Conservation (phyloP, 2,888 invertebrate genomes). For the Anaspis maculata region DNA sequence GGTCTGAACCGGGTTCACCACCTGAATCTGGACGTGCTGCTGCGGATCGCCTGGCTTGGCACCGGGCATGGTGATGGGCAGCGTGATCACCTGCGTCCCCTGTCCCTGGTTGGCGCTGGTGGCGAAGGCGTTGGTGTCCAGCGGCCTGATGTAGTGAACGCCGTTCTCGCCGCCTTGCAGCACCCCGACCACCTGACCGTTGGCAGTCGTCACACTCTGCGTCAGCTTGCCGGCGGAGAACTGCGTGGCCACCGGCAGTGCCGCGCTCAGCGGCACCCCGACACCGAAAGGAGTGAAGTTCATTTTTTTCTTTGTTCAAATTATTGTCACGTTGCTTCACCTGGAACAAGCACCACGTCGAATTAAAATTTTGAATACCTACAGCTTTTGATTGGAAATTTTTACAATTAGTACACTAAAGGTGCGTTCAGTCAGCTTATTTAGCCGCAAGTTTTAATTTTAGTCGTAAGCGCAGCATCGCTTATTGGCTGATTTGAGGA, state of each 20-base stretch:
- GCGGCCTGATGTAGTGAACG: conserved; percentile 63
- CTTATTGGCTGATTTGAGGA: no score
- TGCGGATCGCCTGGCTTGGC: conserved; percentile 68
- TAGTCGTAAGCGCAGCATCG: no score
- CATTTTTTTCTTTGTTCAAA: conserved; percentile 55
- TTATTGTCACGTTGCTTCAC: no score
- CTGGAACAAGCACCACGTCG: no score
- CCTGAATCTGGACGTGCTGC: conserved; percentile 70
- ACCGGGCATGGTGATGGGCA: conserved; percentile 70
- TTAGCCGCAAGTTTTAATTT: no score
- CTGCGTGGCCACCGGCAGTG: conserved; percentile 53
- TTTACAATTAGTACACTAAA: no score
- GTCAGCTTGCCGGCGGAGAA: conserved; percentile 58
- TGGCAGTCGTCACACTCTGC: conserved; percentile 59
- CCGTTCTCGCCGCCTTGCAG: conserved; percentile 63
- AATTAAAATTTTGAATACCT: no score
- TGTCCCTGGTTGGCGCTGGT: conserved; percentile 16
- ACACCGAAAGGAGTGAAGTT: conserved; percentile 68
- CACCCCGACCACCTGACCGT: conserved; percentile 63
- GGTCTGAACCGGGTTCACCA: conserved; percentile 34
- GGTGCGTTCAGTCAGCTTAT: no score
- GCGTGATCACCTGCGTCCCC: conserved; percentile 61
- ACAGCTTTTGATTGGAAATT: no score
- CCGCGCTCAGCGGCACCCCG: conserved; percentile 50
- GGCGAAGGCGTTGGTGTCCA: conserved; percentile 48